Base-by-base conservation (phyloP, 2,113 vertebrate genomes). In the Halcyon senegalensis region DNA sequence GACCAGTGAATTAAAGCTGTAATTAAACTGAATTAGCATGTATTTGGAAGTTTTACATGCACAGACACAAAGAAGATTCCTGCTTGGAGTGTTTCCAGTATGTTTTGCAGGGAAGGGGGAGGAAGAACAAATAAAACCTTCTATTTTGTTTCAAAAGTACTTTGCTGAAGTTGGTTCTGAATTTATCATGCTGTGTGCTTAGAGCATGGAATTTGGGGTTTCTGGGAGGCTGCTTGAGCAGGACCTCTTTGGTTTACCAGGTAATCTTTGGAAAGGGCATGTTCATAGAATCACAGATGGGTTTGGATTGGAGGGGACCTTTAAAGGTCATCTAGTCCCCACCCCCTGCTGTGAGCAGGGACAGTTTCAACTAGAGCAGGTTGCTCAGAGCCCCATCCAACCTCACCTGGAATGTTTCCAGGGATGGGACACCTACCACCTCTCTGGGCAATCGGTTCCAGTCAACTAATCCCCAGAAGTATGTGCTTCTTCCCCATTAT, bases 21-120 rank as follows among this genome's bases (percentile, higher is more conserved):
- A 91, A 97, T 98, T 97, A 96, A 97, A 95, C 93, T 86, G 90
- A 96, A 98, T 96, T 96, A 94, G 90, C 90, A 64, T 81, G 91
- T 91, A 76, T 82, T 92, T 89, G 82, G 90, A 94, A 92, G 92
- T 80, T 94, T 89, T 81, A 93, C 81, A 72, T 82, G 92, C 84
- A 59, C 77, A 81, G 91, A 74, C 85, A 95, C 84, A 93, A 93
- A 82, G 93, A 86, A 74, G 78, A 77, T 68, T 84, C 63, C 79
- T 83, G 62, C 92, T 85, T 96, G 83, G 92, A 97, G 33, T 50
- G 2, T 67, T 96, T 98, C 94, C 94, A 94, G 89, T 43, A 23
- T 37, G 80, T 91, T 95, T 96, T 97, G 44, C 11, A 14, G 64
- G 39, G 72, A 8, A 35, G 9, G 11, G 7, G 30, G 30, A 15